phyloP scores from a whole-genome alignment of 2,797 vertebrate species.

The Eurystomus glaucurus region DNA sequence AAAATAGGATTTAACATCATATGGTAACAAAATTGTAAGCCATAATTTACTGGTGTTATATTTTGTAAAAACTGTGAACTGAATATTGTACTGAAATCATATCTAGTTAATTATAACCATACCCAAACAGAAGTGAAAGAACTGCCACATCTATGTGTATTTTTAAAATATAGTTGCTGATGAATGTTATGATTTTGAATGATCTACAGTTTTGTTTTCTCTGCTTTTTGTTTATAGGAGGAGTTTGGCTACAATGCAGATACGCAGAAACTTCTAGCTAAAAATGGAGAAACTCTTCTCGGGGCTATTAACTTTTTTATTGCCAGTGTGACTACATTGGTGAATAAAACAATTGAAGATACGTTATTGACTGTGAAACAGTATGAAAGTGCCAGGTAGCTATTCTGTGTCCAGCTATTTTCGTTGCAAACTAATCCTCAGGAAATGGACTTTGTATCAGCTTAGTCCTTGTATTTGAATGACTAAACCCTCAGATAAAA shows the following conservation, averaged over 20 bases:
- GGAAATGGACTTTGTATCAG: background rate
- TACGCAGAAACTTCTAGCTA: slow-evolving; percentile 96
- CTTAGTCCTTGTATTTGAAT: background rate
- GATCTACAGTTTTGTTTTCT: slow-evolving; percentile 52
- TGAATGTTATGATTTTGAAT: slow-evolving; percentile 42
- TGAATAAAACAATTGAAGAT: slow-evolving; percentile 99
- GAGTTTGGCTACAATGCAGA: slow-evolving; percentile 99
- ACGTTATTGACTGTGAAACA: slow-evolving; percentile 97
- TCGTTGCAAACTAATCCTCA: background rate
- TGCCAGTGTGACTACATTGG: slow-evolving; percentile 93
- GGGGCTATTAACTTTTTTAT: slow-evolving; percentile 98
- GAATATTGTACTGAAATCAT: background rate
- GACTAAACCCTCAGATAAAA: background rate
- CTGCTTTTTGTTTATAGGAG: slow-evolving; percentile 88
- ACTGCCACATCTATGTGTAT: background rate
- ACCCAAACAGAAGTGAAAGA: background rate
- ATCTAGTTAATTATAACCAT: background rate
- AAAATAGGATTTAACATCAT: background rate
- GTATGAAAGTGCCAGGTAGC: slow-evolving; percentile 95
- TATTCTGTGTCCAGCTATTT: slow-evolving; percentile 31
- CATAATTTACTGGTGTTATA: background rate
- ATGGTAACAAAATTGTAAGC: background rate
- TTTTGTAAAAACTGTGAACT: background rate
- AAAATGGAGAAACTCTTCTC: slow-evolving; percentile 97
- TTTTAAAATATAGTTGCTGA: background rate